Evolutionary conservation across 2,888 invertebrate species (phyloP).

Genomic region (Patella depressa): DNA sequence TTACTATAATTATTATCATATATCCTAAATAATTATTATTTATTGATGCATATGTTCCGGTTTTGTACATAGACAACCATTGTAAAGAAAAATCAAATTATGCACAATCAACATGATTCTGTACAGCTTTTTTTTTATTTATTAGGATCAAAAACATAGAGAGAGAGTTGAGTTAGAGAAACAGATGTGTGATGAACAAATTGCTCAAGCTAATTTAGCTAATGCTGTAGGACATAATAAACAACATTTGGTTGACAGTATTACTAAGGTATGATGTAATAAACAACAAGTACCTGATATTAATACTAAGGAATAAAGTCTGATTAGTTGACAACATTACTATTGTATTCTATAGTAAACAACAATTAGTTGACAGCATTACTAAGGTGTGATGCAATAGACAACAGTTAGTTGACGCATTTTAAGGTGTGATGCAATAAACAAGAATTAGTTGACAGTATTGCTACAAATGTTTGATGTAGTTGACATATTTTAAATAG

Average conservation of each 20-base stretch:
- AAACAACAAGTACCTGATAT: too few relatives aligned
- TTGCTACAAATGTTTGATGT: too few relatives aligned
- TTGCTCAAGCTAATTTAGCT: slow-evolving; percentile 60
- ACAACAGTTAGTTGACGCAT: slow-evolving; percentile 54
- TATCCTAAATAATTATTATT: too few relatives aligned
- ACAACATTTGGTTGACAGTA: slow-evolving; percentile 50
- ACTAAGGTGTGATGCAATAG: slow-evolving; percentile 56
- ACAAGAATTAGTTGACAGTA: slow-evolving; percentile 49
- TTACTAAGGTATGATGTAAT: slow-evolving; percentile 56
- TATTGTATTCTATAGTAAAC: too few relatives aligned
- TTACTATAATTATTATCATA: too few relatives aligned
- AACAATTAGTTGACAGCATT: slow-evolving; percentile 23
- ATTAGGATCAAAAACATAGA: slow-evolving; percentile 54
- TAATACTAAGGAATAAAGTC: too few relatives aligned
- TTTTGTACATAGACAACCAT: too few relatives aligned
- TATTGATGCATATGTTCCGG: too few relatives aligned
- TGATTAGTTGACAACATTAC: too few relatives aligned
- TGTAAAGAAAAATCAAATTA: too few relatives aligned
- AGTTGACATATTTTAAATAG: not conserved
- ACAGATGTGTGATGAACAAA: slow-evolving; percentile 56
- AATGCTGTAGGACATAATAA: slow-evolving; percentile 54
- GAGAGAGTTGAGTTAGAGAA: slow-evolving; percentile 59
- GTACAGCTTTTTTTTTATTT: not conserved
- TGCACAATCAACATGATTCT: too few relatives aligned
- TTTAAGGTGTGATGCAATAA: too few relatives aligned